Evolutionary conservation across 2,888 invertebrate species (phyloP).

Genomic region (Formica aserva): DNA sequence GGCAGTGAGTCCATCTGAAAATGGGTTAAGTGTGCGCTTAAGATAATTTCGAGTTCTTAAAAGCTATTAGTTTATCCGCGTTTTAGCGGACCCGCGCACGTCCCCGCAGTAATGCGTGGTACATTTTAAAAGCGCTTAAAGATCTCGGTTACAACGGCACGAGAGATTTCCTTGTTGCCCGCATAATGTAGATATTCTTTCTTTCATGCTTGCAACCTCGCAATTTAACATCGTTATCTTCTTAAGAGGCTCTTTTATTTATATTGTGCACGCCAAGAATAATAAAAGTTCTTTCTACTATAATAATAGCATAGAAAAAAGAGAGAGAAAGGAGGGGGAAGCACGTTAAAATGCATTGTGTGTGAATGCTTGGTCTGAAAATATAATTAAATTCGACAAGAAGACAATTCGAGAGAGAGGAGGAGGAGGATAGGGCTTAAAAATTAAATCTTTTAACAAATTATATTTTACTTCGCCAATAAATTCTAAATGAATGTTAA

Average conservation of each 20-base stretch:
- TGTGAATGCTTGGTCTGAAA: not conserved
- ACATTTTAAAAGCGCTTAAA: conserved; percentile 49
- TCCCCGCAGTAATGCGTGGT: conserved; percentile 45
- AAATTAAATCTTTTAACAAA: not conserved
- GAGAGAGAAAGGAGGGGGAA: too few species aligned
- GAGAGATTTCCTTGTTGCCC: conserved; percentile 24
- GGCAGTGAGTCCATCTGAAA: conserved; percentile 80
- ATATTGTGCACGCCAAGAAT: conserved; percentile 4
- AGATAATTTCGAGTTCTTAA: conserved; percentile 79
- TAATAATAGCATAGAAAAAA: not conserved
- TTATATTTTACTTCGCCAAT: not conserved
- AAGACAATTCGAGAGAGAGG: not conserved
- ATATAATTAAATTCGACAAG: conserved; percentile 19
- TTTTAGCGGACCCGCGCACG: conserved; percentile 25
- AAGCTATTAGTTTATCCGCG: conserved; percentile 77
- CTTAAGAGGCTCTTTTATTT: conserved; percentile 14
- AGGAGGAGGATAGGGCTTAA: not conserved
- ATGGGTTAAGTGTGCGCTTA: conserved; percentile 80
- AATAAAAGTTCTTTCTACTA: conserved; percentile 8
- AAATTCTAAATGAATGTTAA: not conserved
- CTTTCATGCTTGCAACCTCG: conserved; percentile 10
- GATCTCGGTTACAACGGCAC: conserved; percentile 20
- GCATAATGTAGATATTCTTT: conserved; percentile 35
- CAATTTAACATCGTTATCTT: conserved; percentile 43
- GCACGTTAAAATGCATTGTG: conserved; percentile 3